Evolutionary conservation across 2,113 vertebrate genomes (phyloP), one percentile per base, ranked within the genome.

Genomic region (Amphiprion ocellaris): DNA sequence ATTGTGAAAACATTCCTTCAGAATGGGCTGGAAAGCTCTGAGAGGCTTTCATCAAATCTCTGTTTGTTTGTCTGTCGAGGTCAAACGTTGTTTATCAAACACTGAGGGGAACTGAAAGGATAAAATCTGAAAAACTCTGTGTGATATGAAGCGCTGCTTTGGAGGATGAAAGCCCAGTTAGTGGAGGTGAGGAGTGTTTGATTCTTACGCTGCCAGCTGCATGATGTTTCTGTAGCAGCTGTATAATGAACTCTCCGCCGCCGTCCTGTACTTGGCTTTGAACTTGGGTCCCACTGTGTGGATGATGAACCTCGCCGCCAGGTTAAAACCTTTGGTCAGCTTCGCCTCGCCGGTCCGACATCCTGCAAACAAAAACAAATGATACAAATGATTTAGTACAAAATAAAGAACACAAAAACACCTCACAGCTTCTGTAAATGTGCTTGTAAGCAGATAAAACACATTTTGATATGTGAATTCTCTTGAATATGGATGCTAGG

Each of bases 261-360:
- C 98, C 0, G 98, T 99, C 79, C 97, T 93, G 77, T 99, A 99
- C 77, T 96, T 97, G 88, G 92, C 93, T 87, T 99, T 99, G 90
- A 96, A 99, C 77, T 99, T 98, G 5, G 98, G 98, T 26, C 98
- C 98, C 83, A 99, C 98, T 0, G 98, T 99, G 92, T 99, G 98
- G 77, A 99, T 94, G 92, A 99, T 98, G 94, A 97, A 99, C 46
- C 98, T 94, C 0, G 98, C 96, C 1, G 97, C 97, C 84, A 99
- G 91, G 67, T 95, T 96, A 87, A 98, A 99, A 1, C 97, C 98
- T 90, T 99, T 97, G 0, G 98, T 99, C 85, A 98, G 92, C 82
- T 99, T 99, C 2, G 96, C 97, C 87, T 99, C 98, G 0, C 97
- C 98, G 0, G 98, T 99, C 75, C 98, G 96, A 90, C 98, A 99